Conservation (phyloP, 64 coral and sea anemone genomes). For the Exaiptasia diaphana region DNA sequence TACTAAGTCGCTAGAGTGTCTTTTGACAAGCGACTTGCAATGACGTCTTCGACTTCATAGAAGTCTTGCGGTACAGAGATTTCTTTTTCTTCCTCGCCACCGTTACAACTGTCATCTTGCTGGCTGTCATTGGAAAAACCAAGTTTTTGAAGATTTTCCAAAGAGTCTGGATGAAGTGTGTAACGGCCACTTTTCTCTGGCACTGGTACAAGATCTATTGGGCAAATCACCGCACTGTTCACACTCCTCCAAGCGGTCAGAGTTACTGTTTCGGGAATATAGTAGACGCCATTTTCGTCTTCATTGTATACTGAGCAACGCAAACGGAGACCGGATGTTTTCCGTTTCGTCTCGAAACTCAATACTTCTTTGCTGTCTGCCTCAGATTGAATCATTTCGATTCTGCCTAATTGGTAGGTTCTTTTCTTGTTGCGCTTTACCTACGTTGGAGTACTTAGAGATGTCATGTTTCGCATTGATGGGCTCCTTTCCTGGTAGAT, state of each 20-base stretch:
- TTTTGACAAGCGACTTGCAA: constrained; percentile 13
- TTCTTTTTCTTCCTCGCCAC: constrained; percentile 9
- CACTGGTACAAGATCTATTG: neutral
- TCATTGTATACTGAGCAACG: neutral
- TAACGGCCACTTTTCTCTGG: neutral
- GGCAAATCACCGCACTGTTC: neutral
- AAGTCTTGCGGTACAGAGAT: constrained; percentile 19
- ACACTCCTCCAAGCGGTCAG: neutral
- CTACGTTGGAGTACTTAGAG: constrained; percentile 23
- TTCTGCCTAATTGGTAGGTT: constrained; percentile 1
- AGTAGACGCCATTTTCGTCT: neutral
- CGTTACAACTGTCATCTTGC: neutral
- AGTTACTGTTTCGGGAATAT: neutral
- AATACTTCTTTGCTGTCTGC: neutral
- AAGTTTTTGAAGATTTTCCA: neutral
- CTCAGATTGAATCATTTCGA: neutral
- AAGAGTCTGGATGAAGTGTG: neutral
- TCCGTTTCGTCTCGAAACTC: constrained; percentile 7
- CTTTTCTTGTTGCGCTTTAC: neutral
- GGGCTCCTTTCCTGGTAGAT: constrained; percentile 53
- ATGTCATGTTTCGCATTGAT: constrained; percentile 57
- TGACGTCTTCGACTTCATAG: constrained; percentile 23
- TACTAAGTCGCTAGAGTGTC: constrained; percentile 32
- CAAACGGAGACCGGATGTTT: neutral
- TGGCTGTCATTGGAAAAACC: neutral